These are phyloP conservation scores for Turdus rufiventris DNA, from an alignment of 2,113 vertebrate species.

Conservation along the genomic window DNA sequence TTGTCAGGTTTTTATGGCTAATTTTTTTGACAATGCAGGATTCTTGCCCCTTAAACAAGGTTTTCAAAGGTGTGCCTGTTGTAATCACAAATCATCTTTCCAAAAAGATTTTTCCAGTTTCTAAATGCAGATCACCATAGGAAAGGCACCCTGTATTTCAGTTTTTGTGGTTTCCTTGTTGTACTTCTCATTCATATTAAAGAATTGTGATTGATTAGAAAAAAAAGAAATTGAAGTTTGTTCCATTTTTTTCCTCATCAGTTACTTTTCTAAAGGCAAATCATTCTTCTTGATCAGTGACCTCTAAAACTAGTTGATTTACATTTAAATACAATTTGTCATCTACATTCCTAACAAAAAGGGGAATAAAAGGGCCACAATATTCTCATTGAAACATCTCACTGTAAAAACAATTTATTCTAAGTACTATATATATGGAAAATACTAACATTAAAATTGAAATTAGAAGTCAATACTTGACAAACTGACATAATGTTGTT, in stretches of 20 bases:
- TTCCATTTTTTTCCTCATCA: not conserved
- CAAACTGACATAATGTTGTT: not conserved
- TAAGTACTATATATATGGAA: not conserved
- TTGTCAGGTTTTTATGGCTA: not conserved
- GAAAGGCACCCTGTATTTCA: not conserved
- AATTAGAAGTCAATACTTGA: not conserved
- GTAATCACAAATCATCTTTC: not conserved
- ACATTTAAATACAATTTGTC: not conserved
- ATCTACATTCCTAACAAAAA: not conserved
- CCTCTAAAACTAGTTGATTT: not conserved
- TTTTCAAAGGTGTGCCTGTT: not conserved
- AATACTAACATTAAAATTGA: not conserved
- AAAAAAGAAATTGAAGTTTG: not conserved
- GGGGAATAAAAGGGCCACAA: not conserved
- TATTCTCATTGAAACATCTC: not conserved
- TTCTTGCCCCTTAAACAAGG: not conserved
- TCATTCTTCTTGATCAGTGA: not conserved
- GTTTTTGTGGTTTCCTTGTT: not conserved
- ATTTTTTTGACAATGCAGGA: not conserved
- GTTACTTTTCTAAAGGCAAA: not conserved
- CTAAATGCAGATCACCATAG: not conserved
- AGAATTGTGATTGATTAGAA: not conserved
- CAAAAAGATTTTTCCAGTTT: not conserved
- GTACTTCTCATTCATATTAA: not conserved
- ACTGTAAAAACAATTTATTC: not conserved